phyloP scores from a whole-genome alignment of 2,888 invertebrate species.

The Syrista parreyssii region DNA sequence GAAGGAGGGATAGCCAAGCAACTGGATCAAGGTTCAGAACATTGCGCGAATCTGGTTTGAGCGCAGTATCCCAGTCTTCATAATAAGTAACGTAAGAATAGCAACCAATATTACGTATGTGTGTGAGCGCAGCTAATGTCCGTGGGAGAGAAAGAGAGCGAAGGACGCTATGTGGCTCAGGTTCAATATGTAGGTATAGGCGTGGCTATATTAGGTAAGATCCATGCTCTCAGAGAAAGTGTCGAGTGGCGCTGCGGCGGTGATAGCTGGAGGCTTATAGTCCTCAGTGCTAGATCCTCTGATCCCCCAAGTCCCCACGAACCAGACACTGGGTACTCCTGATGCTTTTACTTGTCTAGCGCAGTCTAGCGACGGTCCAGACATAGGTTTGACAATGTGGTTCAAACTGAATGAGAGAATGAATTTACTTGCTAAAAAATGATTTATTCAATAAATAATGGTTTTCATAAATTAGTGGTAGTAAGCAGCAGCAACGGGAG shows the following conservation, averaged over 20 bases:
- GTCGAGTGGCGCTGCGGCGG: neutral
- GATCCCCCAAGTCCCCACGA: no score
- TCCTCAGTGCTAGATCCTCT: no score
- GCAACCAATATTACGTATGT: no score
- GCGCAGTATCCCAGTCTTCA: conserved; percentile 24
- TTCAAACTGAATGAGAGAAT: neutral
- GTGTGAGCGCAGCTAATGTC: no score
- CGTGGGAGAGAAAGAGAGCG: no score
- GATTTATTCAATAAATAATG: conserved; percentile 27
- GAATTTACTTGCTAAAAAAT: conserved; percentile 14
- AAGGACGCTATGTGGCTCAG: neutral
- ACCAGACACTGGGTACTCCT: no score
- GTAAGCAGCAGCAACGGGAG: conserved; percentile 61
- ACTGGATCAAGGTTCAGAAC: conserved; percentile 43
- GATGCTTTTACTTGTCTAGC: no score
- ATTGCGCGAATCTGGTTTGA: conserved; percentile 40
- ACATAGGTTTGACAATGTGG: neutral
- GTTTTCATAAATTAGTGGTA: conserved; percentile 67
- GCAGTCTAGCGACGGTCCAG: neutral
- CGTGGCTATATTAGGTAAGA: conserved; percentile 1
- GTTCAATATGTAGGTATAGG: neutral
- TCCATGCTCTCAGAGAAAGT: conserved; percentile 2
- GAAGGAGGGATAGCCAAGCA: conserved; percentile 14
- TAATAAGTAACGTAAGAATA: conserved; percentile 33
- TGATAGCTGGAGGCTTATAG: no score